Conservation (phyloP, 2,113 vertebrate species). For the Menura novaehollandiae region DNA sequence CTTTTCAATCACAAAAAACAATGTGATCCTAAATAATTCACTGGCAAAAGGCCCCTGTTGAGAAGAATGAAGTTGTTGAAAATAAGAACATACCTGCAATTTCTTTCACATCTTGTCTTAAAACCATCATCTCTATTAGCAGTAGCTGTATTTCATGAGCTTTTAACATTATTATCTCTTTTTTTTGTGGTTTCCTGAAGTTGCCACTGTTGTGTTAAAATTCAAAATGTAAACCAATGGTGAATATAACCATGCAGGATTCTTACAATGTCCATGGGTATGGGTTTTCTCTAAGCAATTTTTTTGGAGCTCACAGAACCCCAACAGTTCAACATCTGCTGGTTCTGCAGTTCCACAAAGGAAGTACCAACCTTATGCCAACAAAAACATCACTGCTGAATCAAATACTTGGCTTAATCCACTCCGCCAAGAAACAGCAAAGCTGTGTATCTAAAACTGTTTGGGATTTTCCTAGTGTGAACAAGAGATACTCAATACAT, state of each 20-base stretch:
- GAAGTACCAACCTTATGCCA: not conserved
- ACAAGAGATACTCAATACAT: not conserved
- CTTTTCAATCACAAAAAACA: not conserved
- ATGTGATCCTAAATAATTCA: not conserved
- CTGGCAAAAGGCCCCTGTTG: not conserved
- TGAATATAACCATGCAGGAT: not conserved
- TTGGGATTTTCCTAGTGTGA: not conserved
- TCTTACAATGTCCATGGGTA: not conserved
- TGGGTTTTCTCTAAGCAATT: not conserved
- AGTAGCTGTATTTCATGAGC: not conserved
- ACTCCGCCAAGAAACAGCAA: not conserved
- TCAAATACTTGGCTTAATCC: not conserved
- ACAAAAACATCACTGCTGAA: not conserved
- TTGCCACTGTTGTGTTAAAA: not conserved
- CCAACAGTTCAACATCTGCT: constrained; percentile 22
- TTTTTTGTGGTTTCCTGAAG: not conserved
- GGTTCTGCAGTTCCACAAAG: not conserved
- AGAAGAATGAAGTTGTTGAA: not conserved
- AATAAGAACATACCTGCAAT: not conserved
- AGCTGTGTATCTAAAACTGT: not conserved
- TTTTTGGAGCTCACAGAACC: not conserved
- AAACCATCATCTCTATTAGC: not conserved
- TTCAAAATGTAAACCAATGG: not conserved
- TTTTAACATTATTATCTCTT: not conserved
- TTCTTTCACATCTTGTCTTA: not conserved